phyloP scores from a whole-genome alignment of 2,113 vertebrate genomes.

The Hemichromis elongatus region DNA sequence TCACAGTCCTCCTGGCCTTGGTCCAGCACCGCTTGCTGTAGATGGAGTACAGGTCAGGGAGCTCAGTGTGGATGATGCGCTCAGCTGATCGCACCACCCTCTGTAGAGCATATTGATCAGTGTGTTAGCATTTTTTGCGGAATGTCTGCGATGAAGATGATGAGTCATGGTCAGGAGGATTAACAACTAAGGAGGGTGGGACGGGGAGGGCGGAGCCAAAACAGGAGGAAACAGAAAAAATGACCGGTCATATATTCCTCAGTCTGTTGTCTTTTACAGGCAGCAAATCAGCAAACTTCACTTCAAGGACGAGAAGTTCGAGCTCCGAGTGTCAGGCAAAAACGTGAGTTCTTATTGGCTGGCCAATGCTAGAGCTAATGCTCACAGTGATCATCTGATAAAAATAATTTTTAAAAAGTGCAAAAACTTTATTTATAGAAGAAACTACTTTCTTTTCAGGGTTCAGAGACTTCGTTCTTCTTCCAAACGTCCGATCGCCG shows the following conservation, averaged over 20 bases:
- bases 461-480: conserved; percentile 88
- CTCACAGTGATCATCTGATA: not conserved
- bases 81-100: too few relatives aligned
- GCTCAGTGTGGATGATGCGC: too few relatives aligned
- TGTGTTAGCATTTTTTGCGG: not conserved
- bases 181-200: not conserved
- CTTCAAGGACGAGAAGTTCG: conserved; percentile 88
- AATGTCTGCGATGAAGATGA: not conserved
- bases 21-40: too few relatives aligned
- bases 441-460: conserved; percentile 69
- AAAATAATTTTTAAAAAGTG: not conserved
- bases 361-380: not conserved
- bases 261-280: conserved; percentile 65
- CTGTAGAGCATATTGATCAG: not conserved
- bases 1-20: too few relatives aligned
- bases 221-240: not conserved
- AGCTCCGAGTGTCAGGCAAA: conserved; percentile 85
- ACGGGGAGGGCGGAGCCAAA: not conserved
- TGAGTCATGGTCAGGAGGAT: not conserved
- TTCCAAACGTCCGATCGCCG: conserved; percentile 81
- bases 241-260: not conserved
- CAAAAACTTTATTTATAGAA: not conserved
- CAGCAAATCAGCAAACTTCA: conserved; percentile 90
- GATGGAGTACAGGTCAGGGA: too few relatives aligned
- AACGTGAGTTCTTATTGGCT: conserved; percentile 78